Base-by-base conservation (phyloP, 2,888 invertebrate species). In the Ctenicera cuprea region DNA sequence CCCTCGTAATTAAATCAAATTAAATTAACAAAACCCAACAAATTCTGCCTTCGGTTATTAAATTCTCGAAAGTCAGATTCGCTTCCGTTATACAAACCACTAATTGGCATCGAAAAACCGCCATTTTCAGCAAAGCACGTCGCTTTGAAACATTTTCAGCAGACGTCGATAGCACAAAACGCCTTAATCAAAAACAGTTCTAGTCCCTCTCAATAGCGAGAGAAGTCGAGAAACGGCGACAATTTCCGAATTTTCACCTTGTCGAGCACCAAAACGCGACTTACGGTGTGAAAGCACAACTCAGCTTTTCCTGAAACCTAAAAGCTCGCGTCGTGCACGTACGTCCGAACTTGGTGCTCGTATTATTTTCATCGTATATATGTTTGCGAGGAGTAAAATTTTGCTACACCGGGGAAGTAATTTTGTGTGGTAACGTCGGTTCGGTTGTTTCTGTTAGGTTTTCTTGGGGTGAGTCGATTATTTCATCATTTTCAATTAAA, bases 381-480 rank as follows among this genome's bases (percentile, higher is more conserved):
- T 70, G 74, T 66, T 64, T 38, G 66, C 57, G n/a, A 62, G 50
- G 64, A 61, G 48, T 66, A 54, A 54, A 74, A 70, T 74, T 74
- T 74, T 70, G 74, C 52, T 70, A 74, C 52, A 70, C 41, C 66
- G 65, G 54, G 33, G 45, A 71, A 57, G 59, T 63, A 67, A 61
- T 57, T 65, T 65, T 62, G 66, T 65, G 74, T 22, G 57, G 45
- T 62, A 64, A 18, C 50, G 63, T 52, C 33, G 72, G 22, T 59
- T 33, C 33, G 33, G 66, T 66, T 65, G 59, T 22, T 61, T 18
- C 38, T 14, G 20, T 38, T 30, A 12, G 20, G 59, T 12, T 26
- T 14, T 41, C 45, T 59, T n/a, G 57, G 65, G 71, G 71, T 71
- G 45, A 71, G 71, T 71, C 52, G 38, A 66, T 71, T 64, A 26